Base-by-base conservation (phyloP, 2,113 vertebrate genomes). In the Megaceryle maxima region DNA sequence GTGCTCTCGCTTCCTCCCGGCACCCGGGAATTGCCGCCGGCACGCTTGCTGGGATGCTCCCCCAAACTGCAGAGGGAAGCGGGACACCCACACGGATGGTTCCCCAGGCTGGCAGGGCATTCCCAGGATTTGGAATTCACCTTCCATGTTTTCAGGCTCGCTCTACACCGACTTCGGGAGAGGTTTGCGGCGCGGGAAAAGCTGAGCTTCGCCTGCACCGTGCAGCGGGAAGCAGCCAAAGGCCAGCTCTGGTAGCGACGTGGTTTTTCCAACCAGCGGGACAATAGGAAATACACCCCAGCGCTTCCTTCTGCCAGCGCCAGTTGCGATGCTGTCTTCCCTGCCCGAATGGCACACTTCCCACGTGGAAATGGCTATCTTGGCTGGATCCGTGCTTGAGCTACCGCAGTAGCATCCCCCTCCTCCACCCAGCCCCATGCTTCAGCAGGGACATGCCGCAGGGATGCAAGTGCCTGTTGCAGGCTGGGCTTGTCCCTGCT, bases 1-100 rank as follows among this genome's bases (percentile, higher is more conserved):
- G 62, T 37, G 43, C 96, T 94, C 88, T 62, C 20, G 81, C 97
- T 98, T 98, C 97, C 97, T 98, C 91, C 83, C 75, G 19, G 88
- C 80, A 6, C 74, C 77, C 83, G 10, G 77, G 96, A 88, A 95
- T 87, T 7, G 60, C 63, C 22, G 0, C 41, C 33, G 2, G 67
- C 87, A 83, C 67, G 33, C 84, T 84, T 50, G 0, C 55, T 1
- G 4, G 82, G 53, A 68, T 5, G 70, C 57, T 85, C 91, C 33
- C 22, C 44, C 13, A 10, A 29, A 50, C 28, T 0, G 25, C 66
- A 12, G 24, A 26, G 39, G 56, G 81, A 70, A 81, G 37, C 0
- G 2, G 37, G 37, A 46, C 2, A 0, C 44, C 21, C 10, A 0
- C 8, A 24, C 12, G 10, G 55, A 56, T 2, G 62, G 75, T 37